Conservation (phyloP, 2,888 invertebrate genomes). For the Odontocerum albicorne region DNA sequence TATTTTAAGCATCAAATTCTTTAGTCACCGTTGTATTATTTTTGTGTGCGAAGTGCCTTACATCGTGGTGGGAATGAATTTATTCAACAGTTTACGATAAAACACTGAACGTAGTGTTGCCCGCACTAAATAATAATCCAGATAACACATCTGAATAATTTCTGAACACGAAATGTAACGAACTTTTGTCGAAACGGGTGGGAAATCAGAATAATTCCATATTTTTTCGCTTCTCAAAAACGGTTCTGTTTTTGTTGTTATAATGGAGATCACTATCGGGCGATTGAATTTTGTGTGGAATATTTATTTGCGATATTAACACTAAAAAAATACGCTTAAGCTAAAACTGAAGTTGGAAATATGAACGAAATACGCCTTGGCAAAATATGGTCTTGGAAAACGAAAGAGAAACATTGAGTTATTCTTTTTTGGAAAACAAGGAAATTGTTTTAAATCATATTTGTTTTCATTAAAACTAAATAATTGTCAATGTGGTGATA, state of each 20-base stretch:
- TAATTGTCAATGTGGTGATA: too few relatives aligned
- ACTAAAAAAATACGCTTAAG: too few relatives aligned
- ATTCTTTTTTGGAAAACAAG: too few relatives aligned
- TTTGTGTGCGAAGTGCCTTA: background rate
- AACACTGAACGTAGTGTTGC: constrained; percentile 3
- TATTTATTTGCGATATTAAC: constrained; percentile 6
- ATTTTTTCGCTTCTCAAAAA: background rate
- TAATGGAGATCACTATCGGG: constrained; percentile 15
- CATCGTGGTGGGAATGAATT: constrained; percentile 21
- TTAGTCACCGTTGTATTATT: background rate
- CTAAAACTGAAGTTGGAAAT: too few relatives aligned
- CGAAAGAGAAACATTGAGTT: too few relatives aligned
- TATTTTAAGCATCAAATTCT: background rate
- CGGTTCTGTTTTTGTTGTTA: background rate
- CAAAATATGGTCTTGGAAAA: too few relatives aligned
- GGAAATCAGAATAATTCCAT: constrained; percentile 13
- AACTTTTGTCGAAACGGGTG: constrained; percentile 8
- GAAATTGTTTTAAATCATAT: too few relatives aligned
- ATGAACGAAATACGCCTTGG: too few relatives aligned
- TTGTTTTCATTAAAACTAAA: too few relatives aligned
- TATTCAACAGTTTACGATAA: constrained; percentile 18
- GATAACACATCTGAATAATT: constrained; percentile 8
- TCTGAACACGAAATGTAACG: constrained; percentile 9
- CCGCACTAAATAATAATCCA: constrained; percentile 7
- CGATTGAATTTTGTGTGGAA: constrained; percentile 16